Conservation (phyloP, 1,140 invertebrate species). For the Drosophila sp. region DNA sequence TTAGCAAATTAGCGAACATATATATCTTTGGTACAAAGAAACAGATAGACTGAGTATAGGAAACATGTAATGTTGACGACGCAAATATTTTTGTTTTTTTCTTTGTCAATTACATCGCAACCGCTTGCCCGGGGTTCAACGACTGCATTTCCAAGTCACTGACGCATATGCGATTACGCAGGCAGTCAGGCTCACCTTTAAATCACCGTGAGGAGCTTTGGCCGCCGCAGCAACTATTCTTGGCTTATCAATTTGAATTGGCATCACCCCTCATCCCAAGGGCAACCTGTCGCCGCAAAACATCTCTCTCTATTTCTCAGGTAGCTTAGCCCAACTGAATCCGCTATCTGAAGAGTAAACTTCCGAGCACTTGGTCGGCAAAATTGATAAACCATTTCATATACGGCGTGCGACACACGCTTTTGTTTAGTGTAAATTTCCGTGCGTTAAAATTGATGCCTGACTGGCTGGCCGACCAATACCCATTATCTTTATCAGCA, state of each 20-base stretch:
- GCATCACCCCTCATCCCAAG: slow-evolving; percentile 25
- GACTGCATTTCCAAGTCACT: slow-evolving; percentile 38
- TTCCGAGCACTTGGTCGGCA: slow-evolving; percentile 9
- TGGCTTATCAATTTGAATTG: slow-evolving; percentile 31
- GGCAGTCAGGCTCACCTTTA: slow-evolving; percentile 62
- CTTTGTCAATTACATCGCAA: slow-evolving; percentile 28
- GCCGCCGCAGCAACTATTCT: background rate
- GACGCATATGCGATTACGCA: slow-evolving; percentile 48
- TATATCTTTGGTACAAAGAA: background rate
- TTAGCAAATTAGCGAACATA: too few relatives aligned
- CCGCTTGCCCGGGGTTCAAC: slow-evolving; percentile 34
- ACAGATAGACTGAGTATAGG: background rate
- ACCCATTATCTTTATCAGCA: slow-evolving; percentile 38
- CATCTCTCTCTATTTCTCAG: background rate
- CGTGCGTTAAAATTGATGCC: slow-evolving; percentile 47
- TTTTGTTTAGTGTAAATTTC: slow-evolving; percentile 57
- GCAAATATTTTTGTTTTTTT: slow-evolving; percentile 20
- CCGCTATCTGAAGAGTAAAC: slow-evolving; percentile 15
- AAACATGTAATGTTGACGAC: slow-evolving; percentile 16
- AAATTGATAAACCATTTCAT: slow-evolving; percentile 21
- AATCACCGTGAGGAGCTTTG: slow-evolving; percentile 62
- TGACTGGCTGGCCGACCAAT: slow-evolving; percentile 39
- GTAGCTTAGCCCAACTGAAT: background rate
- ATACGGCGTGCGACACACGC: slow-evolving; percentile 42
- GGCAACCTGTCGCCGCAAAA: slow-evolving; percentile 23